A percentile compares a stretch with the other conserved stretches of the same genome.
phyloP scores from a whole-genome alignment of 1,140 invertebrate genomes.

The Whitmania pigra region DNA sequence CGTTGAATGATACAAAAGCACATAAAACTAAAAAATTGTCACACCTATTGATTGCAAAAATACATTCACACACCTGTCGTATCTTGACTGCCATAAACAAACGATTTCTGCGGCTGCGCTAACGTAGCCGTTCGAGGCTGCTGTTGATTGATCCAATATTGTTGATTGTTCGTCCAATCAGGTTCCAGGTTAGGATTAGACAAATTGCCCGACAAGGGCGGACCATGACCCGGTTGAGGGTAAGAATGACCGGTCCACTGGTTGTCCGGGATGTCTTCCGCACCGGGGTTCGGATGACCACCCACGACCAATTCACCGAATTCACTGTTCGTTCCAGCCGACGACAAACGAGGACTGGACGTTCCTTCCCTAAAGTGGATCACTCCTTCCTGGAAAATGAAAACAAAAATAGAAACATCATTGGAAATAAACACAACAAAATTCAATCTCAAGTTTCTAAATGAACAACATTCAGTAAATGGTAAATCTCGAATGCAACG shows the following conservation, averaged over 20 bases:
- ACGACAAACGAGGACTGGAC: conserved; percentile 30
- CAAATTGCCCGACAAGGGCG: not conserved
- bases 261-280: not conserved
- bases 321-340: conserved; percentile 35
- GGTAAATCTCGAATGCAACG: not conserved
- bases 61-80: too few species aligned
- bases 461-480: not conserved
- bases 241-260: not conserved
- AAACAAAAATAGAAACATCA: not conserved
- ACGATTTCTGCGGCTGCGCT: not conserved
- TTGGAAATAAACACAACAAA: too few species aligned
- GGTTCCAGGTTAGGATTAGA: not conserved
- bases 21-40: too few species aligned
- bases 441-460: too few species aligned
- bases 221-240: not conserved
- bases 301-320: conserved; percentile 31
- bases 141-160: not conserved
- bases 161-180: not conserved
- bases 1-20: too few species aligned
- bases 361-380: conserved; percentile 35
- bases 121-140: too few species aligned
- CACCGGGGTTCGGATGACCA: too few species aligned
- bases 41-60: too few species aligned
- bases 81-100: too few species aligned
- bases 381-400: conserved; percentile 33